Percentiles rank a stretch among this genome's conserved stretches.
These are phyloP conservation scores for Choreutis nemorana DNA, from an alignment of 2,888 invertebrate species.

Conservation along the genomic window DNA sequence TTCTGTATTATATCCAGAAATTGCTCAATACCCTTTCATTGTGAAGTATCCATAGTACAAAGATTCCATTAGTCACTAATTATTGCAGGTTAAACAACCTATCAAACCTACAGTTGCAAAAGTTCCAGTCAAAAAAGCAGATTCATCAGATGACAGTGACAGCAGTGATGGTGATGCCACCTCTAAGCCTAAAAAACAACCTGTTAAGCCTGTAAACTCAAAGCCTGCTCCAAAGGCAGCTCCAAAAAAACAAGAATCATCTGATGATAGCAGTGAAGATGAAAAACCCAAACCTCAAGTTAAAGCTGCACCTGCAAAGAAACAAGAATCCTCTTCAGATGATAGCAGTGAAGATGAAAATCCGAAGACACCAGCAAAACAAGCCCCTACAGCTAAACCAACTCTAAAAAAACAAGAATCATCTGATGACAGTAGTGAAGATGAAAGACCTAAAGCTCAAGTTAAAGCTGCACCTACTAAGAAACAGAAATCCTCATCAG, in stretches of 20 bases:
- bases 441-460: slow-evolving; percentile 9
- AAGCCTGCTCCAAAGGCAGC: slow-evolving; percentile 16
- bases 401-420: slow-evolving; percentile 19
- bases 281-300: slow-evolving; percentile 6
- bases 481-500: slow-evolving; percentile 17
- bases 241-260: slow-evolving; percentile 31
- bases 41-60: too few relatives aligned
- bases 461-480: slow-evolving; percentile 7
- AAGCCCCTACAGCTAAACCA: slow-evolving; percentile 11
- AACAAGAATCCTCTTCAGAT: slow-evolving; percentile 16
- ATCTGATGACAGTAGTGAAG: slow-evolving; percentile 1
- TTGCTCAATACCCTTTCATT: too few relatives aligned
- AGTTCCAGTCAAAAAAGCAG: slow-evolving; percentile 28
- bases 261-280: slow-evolving; percentile 24
- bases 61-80: too few relatives aligned
- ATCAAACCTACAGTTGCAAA: slow-evolving; percentile 21
- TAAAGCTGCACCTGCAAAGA: slow-evolving; percentile 10
- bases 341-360: too few relatives aligned
- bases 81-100: slow-evolving; percentile 14
- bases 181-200: slow-evolving; percentile 20
- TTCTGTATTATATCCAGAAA: too few relatives aligned
- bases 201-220: slow-evolving; percentile 21
- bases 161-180: slow-evolving; percentile 36
- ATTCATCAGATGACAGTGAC: slow-evolving; percentile 34
- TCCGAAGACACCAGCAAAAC: slow-evolving; percentile 14